Base-by-base conservation (phyloP, 2,113 vertebrate species). In the Syngnathus floridae region DNA sequence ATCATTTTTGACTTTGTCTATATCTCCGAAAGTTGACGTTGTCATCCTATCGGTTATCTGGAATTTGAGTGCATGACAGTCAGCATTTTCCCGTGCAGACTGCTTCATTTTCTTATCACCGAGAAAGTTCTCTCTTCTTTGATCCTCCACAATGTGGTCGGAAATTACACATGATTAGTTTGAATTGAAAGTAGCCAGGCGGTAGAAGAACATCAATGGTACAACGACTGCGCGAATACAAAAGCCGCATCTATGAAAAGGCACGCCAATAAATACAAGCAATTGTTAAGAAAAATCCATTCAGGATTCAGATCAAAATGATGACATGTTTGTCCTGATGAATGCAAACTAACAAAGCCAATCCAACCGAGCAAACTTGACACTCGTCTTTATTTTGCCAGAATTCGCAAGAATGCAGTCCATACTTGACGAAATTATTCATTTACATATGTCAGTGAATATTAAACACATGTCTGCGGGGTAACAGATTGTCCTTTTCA, bases 401-500 rank as follows among this genome's bases (percentile, higher is more conserved):
- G 43, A 60, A 31, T 3, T 6, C 19, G 37, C 38, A 14, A 48
- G 51, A 59, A 60, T 31, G 49, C 9, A 72, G 72, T 64, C 67
- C 81, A 76, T 68, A 76, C 72, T 87, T 86, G 73, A 88, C 86
- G 87, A 69, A 85, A 84, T 84, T 65, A 88, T 89, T 83, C 74
- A 88, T 81, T 86, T 74, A 73, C 86, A 86, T 76, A 82, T 87
- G 82, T 57, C 37, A 21, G 85, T 88, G 76, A 88, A 88, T 89
- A 86, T 88, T 90, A 76, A 84, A 86, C 35, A 86, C 35, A 66
- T 74, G 73, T 86, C 84, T 83, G 81, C 66, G 35, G 86, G 81
- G 82, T 69, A 84, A 86, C 88, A 90, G 88, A 90, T 90, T 90
- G 86, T 79, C 75, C 70, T 79, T 76, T 90, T 79, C 82, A 89